Conservation (phyloP, 2,113 vertebrate genomes). For the Ceyx cyanopectus region DNA sequence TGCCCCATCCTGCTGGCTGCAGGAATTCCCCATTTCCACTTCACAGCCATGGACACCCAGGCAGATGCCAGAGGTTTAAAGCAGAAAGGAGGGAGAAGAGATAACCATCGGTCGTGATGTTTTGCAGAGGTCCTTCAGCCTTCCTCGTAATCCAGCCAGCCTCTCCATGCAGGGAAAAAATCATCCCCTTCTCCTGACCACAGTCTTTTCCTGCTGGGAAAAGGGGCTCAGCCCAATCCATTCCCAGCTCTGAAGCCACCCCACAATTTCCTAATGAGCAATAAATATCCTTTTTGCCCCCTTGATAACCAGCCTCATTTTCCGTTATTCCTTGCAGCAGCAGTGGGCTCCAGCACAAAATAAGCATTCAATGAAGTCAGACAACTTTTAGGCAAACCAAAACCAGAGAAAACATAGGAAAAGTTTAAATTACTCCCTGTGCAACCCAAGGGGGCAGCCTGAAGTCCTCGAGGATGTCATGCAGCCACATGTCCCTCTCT, state of each 20-base stretch:
- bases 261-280: accelerated
- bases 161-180: not conserved
- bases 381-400: not conserved
- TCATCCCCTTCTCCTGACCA: not conserved
- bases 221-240: not conserved
- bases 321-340: not conserved
- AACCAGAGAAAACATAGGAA: not conserved
- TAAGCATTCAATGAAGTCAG: not conserved
- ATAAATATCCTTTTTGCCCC: accelerated
- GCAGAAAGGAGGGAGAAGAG: not conserved
- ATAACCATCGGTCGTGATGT: accelerated
- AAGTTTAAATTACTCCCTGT: not conserved
- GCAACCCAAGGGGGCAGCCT: too few species aligned
- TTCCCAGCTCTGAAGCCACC: not conserved
- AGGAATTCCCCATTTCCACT: not conserved
- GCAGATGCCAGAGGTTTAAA: not conserved
- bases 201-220: not conserved
- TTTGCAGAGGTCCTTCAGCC: not conserved
- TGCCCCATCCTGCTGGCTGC: not conserved
- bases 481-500: accelerated
- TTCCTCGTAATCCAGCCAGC: not conserved
- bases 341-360: not conserved
- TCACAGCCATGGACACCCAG: not conserved
- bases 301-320: not conserved
- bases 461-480: accelerated